Evolutionary conservation across 2,113 vertebrate genomes (phyloP).

Genomic region (Sitta europaea): DNA sequence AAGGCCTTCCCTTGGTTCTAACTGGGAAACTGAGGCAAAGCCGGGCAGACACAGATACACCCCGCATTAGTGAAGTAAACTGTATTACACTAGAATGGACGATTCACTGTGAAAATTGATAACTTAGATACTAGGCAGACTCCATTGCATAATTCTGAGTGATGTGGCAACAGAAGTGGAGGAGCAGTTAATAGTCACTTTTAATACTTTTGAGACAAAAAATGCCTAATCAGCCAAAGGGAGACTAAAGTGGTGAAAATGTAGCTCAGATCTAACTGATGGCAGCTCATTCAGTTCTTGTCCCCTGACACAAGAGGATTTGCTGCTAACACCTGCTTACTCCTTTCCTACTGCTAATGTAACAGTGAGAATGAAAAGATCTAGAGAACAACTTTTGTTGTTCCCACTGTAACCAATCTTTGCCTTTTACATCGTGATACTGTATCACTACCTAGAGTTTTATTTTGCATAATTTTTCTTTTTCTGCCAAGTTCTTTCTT

Average conservation of each 20-base stretch:
- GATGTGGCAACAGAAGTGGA: not conserved
- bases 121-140: not conserved
- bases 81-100: constrained; percentile 19
- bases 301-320: not conserved
- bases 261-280: not conserved
- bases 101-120: constrained; percentile 6
- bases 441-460: not conserved
- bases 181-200: not conserved
- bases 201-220: not conserved
- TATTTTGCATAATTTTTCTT: not conserved
- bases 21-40: no score
- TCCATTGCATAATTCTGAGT: not conserved
- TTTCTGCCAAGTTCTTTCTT: not conserved
- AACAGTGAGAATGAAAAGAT: not conserved
- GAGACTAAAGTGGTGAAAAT: not conserved
- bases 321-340: not conserved
- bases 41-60: no score
- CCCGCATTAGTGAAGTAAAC: constrained; percentile 4
- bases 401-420: not conserved
- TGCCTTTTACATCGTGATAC: not conserved
- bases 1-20: no score
- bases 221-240: not conserved
- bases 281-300: not conserved
- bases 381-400: not conserved
- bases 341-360: not conserved